Conservation (phyloP, 2,797 vertebrate species). For the Gadopsis bispinosus region DNA sequence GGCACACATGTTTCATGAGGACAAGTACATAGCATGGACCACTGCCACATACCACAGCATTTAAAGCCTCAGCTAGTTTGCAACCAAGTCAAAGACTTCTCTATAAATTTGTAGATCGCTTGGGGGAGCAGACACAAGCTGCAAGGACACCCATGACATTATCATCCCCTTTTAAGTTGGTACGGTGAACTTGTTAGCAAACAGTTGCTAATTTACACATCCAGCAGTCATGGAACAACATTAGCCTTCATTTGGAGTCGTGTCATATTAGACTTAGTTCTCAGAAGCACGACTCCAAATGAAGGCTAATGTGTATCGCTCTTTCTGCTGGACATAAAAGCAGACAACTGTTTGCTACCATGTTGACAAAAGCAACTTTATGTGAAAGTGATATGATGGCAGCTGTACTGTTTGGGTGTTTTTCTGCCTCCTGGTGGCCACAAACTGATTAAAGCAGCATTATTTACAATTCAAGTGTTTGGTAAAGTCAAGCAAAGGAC, state of each 20-base stretch:
- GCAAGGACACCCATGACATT: not conserved
- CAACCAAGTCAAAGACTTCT: not conserved
- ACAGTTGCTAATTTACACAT: not conserved
- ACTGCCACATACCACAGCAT: not conserved
- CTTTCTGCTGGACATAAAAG: not conserved
- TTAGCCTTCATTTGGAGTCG: not conserved
- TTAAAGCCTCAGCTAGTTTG: slow-evolving; percentile 2
- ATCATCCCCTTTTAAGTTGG: not conserved
- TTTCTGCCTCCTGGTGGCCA: slow-evolving; percentile 1
- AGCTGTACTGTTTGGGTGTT: not conserved
- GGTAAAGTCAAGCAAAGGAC: not conserved
- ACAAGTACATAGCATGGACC: slow-evolving; percentile 5
- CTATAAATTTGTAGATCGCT: not conserved
- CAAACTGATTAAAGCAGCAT: not conserved
- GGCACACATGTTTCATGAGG: not conserved
- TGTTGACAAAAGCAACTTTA: not conserved
- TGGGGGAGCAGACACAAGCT: no score
- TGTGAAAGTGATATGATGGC: not conserved
- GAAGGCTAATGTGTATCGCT: not conserved
- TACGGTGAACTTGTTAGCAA: not conserved
- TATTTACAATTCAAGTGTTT: not conserved
- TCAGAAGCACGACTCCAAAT: not conserved
- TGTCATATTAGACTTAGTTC: not conserved
- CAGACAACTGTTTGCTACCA: not conserved
- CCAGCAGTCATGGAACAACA: not conserved